Conservation (phyloP, 35 echinoderm and acorn worm species). For the Apostichopus parvimensis region DNA sequence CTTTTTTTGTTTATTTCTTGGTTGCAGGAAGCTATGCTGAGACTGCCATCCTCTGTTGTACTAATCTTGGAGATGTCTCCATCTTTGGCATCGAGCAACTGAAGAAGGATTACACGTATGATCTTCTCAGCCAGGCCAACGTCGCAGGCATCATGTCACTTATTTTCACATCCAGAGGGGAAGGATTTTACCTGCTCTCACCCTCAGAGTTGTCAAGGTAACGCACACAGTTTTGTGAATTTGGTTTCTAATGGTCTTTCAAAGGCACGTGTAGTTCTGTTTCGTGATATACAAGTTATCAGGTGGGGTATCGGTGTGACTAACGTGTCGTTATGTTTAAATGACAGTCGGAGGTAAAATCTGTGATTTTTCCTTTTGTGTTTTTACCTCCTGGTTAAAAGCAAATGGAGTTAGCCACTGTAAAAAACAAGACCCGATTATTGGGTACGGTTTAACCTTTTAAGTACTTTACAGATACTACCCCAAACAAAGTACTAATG, state of each 20-base stretch:
- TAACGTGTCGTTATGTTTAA: too few species aligned
- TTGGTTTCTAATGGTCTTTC: not conserved
- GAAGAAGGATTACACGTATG: slow-evolving; percentile 72
- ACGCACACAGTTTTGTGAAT: not conserved
- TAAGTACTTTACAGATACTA: too few species aligned
- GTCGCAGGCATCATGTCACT: slow-evolving; percentile 74
- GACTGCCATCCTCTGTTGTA: slow-evolving; percentile 82
- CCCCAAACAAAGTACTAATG: too few species aligned
- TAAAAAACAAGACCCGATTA: too few species aligned
- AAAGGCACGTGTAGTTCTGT: too few species aligned
- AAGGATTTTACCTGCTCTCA: slow-evolving; percentile 92
- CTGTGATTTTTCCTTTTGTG: too few species aligned
- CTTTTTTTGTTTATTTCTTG: too few species aligned
- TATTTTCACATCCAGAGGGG: slow-evolving; percentile 80
- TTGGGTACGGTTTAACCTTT: too few species aligned
- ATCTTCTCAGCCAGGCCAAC: slow-evolving; percentile 73
- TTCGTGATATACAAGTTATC: too few species aligned
- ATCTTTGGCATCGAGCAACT: slow-evolving; percentile 81
- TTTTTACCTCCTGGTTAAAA: too few species aligned
- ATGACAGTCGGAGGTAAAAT: not conserved
- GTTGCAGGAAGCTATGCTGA: slow-evolving; percentile 62
- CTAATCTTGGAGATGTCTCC: slow-evolving; percentile 82
- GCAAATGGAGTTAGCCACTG: too few species aligned
- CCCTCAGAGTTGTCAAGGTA: slow-evolving; percentile 60
- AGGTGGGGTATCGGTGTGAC: too few species aligned